Base-by-base conservation (phyloP, 2,797 vertebrate species). In the Premnoplex brunnescens region DNA sequence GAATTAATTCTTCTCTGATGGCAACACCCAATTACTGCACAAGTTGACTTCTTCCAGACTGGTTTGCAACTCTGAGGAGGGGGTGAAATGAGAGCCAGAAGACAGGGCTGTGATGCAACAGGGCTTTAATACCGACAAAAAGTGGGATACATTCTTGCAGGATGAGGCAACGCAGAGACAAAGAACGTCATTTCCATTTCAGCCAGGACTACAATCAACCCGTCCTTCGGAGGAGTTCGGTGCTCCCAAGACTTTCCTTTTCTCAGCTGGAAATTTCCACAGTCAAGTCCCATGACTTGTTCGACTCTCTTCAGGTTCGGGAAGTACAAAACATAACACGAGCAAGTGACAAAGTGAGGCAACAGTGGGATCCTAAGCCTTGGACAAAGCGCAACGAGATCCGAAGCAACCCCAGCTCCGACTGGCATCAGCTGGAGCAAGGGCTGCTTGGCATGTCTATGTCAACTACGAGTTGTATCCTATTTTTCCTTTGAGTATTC, bases 41-140 rank as follows among this genome's bases (percentile, higher is more conserved):
- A n/a, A 26, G 23, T 30, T 37, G 46, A 51, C 18, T 63, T 46
- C 24, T 37, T 79, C 21, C 41, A 28, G n/a, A 20, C 7, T 5
- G 3, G 12, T 56, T 74, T 72, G 72, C 19, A 48, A 10, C 32
- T 22, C 26, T 27, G 34, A 52, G 82, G n/a, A 20, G 2, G 9
- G 22, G 55, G 15, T 2, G 27, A 90, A 95, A 93, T 30, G 43
- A 96, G 84, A 81, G 13, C 10, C 95, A 80, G 62, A n/a, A 84
- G 54, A 34, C 7, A 0, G 17, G 43, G 46, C 22, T 89, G 17
- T 85, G 91, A 95, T 96, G 95, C 96, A 52, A 62, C 20, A 85
- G 92, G 58, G 36, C 12, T 96, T 97, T 96, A 96, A 96, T 96
- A 88, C 60, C 73, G 85, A 89, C 76, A 71, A 91, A 63, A 76